These are phyloP conservation scores for Pomatostomus ruficeps DNA, from an alignment of 2,113 vertebrate species.

Conservation along the genomic window DNA sequence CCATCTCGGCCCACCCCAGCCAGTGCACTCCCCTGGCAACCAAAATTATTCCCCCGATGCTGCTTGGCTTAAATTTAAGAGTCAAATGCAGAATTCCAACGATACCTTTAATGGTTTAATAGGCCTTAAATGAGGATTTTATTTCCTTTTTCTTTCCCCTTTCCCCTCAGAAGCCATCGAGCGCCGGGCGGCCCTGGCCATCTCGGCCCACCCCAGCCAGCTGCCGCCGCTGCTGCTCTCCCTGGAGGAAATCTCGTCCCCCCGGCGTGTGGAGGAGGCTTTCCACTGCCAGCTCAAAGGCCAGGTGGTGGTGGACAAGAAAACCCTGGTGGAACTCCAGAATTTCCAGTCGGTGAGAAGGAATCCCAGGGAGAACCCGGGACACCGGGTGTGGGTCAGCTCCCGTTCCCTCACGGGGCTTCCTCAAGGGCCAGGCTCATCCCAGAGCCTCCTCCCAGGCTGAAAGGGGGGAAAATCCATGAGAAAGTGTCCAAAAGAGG, in stretches of 20 bases:
- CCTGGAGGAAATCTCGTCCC: slow-evolving; percentile 72
- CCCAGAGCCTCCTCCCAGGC: neutral
- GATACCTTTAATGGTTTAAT: accelerated
- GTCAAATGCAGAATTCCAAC: neutral
- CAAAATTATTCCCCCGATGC: neutral
- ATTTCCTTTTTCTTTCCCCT: neutral
- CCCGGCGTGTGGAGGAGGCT: slow-evolving; percentile 78
- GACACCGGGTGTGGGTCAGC: neutral
- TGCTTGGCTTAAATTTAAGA: neutral
- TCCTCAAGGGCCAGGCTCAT: neutral
- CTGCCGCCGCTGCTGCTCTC: slow-evolving; percentile 73
- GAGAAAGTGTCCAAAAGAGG: neutral
- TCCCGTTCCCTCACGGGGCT: neutral
- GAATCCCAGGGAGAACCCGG: neutral
- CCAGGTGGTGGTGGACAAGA: slow-evolving; percentile 84
- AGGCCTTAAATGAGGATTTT: neutral
- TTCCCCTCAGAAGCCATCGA: slow-evolving; percentile 81
- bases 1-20: too few relatives aligned
- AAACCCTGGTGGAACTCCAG: slow-evolving; percentile 87
- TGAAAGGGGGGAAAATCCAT: neutral
- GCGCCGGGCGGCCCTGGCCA: slow-evolving; percentile 65
- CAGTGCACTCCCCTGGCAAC: neutral
- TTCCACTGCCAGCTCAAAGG: slow-evolving; percentile 91
- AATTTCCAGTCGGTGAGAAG: slow-evolving; percentile 90
- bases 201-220: slow-evolving; percentile 64